Evolutionary conservation across 2,888 invertebrate genomes (phyloP), one percentile per base, ranked within the genome.

Genomic region (Diplazon laetatorius): DNA sequence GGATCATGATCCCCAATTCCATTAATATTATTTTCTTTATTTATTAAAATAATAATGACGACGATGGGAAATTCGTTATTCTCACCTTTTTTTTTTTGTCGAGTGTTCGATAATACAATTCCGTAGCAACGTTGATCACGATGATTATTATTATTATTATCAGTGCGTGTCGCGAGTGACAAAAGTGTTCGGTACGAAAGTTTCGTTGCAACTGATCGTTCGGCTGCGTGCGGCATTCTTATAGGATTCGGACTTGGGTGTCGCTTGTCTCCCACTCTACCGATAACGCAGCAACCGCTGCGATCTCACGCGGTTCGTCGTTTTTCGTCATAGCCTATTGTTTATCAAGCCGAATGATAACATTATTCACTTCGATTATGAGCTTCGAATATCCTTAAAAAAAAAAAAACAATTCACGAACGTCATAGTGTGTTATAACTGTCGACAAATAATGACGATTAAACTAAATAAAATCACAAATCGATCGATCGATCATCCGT

Each of bases 201-300:
- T 66, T 37, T 75, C 66, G 50, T 55, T 63, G 75, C 57, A 78
- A 78, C 78, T 78, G 68, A 71, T 71, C 55, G 60, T 39, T 52
- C 35, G 46, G 50, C 44, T 50, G 62, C 44, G 30, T 9, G 74
- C 46, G 52, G 42, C 82, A 78, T 81, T 80, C 78, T 82, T 82
- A 82, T 82, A 82, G 50, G 55, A 60, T 60, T 62, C 74, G 44
- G 4, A 63, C 74, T 59, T 68, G 46, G 25, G 44, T 59, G n/a
- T n/a, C n/a, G n/a, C n/a, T n/a, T n/a, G n/a, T 46, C 79, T 73
- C 82, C 81, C 82, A 75, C 82, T 78, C 69, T 35, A 69, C 66
- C 65, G 78, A 57, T 76, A 75, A 78, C 60, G 68, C 65, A 81
- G 75, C 57, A 35, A 39, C 44, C 39, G 57, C 42, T 10, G 30